Evolutionary conservation across 2,113 vertebrate genomes (phyloP).

Genomic region (Hemicordylus capensis): DNA sequence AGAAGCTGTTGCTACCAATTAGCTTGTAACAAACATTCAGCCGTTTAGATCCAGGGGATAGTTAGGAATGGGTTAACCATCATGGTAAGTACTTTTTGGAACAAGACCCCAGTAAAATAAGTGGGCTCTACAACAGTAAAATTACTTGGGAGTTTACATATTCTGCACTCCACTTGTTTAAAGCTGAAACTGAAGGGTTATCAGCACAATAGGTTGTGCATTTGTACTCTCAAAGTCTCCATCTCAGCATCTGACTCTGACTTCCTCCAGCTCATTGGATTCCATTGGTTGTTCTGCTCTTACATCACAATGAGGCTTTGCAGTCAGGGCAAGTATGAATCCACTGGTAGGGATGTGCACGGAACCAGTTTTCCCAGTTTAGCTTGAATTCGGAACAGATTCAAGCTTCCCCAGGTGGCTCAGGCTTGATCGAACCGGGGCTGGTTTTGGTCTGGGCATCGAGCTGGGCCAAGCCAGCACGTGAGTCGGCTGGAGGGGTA

Average conservation of each 20-base stretch:
- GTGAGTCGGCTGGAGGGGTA: too few relatives aligned
- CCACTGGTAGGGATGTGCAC: background rate
- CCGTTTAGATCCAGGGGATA: too few relatives aligned
- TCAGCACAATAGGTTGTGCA: background rate
- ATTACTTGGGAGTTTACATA: background rate
- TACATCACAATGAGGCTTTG: background rate
- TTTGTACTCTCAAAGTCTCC: background rate
- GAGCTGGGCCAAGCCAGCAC: too few relatives aligned
- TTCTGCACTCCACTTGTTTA: background rate
- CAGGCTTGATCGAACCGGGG: too few relatives aligned
- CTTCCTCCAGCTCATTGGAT: background rate
- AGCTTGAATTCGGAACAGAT: too few relatives aligned
- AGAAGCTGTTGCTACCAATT: background rate
- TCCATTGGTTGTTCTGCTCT: background rate
- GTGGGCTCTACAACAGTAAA: background rate
- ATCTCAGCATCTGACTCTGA: background rate
- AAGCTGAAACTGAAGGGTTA: background rate
- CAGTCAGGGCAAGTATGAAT: background rate
- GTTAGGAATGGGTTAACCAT: background rate
- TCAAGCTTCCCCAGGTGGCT: too few relatives aligned
- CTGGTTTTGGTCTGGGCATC: too few relatives aligned
- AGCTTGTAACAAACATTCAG: background rate
- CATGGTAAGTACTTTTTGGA: background rate
- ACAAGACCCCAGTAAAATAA: background rate
- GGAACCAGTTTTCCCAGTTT: background rate